Evolutionary conservation across 2,797 vertebrate genomes (phyloP), one percentile per base, ranked within the genome.

Genomic region (Gadopsis marmoratus): DNA sequence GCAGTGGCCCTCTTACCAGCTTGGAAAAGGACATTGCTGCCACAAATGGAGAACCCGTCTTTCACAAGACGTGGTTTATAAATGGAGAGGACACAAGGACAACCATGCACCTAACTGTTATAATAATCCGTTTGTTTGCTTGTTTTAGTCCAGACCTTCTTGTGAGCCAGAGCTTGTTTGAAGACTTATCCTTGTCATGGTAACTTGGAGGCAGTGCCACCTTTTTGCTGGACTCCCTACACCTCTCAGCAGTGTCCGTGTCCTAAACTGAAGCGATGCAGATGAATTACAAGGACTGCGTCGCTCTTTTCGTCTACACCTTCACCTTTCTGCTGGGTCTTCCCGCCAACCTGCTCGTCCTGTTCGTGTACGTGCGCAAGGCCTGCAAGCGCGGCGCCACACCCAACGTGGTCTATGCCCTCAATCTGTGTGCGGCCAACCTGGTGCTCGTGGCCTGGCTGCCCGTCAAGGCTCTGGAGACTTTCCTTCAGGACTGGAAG

Each of bases 401-500:
- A 0, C 97, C 97, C 78, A 97, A 95, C 33, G 95, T 97, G 43
- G 96, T 97, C 82, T 97, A 97, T 13, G 95, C 95, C 63, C 94
- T 97, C 33, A 97, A 97, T 89, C 84, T 97, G 76, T 96, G 96
- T 72, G 23, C 95, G 56, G 95, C 97, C 37, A 97, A 97, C 89
- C 91, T 97, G 76, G 90, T 84, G 4, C 93, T 97, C 5, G 92
- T 96, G 7, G 83, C 80, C 67, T 96, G 96, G 86, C 91, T 97
- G 72, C 96, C 97, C 0, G 72, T 97, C 56, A 97, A 96, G 81
- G 86, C 93, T 0, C 70, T 88, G 16, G 96, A 97, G 91, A 96
- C 93, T 0, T 29, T 95, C 3, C 83, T 87, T 0, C 90, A 93
- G 10, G 62, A 82, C 62, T 97, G 97, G 97, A 93, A 13, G 0